phyloP scores from a whole-genome alignment of 1,140 invertebrate genomes.

The Meloidogyne hapla region DNA sequence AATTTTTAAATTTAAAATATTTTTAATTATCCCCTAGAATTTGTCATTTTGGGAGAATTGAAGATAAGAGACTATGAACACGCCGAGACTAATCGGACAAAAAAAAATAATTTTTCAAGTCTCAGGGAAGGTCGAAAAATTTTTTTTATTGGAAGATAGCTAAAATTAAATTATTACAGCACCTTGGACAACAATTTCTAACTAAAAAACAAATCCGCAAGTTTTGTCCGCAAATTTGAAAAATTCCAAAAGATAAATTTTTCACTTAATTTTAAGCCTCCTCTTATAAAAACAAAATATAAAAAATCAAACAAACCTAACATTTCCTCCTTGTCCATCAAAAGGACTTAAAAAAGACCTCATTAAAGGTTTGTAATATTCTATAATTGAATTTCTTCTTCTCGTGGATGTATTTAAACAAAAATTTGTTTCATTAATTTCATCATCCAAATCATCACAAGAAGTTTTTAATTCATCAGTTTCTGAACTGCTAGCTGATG shows the following conservation, averaged over 20 bases:
- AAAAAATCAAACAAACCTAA: not conserved
- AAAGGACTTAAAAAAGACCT: conserved; percentile 11
- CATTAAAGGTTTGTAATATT: conserved; percentile 19
- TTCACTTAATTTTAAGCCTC: not conserved
- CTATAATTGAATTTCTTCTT: conserved; percentile 24
- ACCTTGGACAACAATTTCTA: no score
- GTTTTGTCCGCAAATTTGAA: not conserved
- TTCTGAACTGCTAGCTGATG: conserved; percentile 16
- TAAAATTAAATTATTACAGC: no score
- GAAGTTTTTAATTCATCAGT: conserved; percentile 15
- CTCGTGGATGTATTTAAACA: not conserved
- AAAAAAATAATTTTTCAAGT: no score
- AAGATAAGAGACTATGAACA: no score
- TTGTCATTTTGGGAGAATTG: no score
- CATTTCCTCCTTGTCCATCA: conserved; percentile 10
- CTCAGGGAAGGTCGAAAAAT: no score
- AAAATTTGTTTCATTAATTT: not conserved
- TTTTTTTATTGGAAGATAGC: no score
- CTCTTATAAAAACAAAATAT: not conserved
- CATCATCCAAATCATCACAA: not conserved
- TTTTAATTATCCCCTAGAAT: no score
- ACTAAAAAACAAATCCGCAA: no score
- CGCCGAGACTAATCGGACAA: no score
- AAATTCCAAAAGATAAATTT: not conserved
- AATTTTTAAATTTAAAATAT: no score